Evolutionary conservation across 2,113 vertebrate genomes (phyloP).

Genomic region (Coryphaenoides rupestris): DNA sequence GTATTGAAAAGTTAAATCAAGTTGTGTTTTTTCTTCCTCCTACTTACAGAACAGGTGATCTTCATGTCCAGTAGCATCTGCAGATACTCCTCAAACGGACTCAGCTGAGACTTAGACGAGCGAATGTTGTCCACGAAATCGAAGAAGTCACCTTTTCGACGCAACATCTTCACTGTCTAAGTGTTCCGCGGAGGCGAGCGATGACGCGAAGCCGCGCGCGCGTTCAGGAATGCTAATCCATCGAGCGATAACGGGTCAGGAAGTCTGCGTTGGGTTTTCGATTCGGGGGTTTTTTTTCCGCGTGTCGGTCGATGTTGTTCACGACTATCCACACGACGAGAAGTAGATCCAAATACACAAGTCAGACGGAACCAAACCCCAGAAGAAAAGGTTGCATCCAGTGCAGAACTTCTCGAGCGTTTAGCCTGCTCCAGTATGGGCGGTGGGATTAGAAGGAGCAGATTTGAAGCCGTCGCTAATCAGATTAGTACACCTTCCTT

Average conservation of each 20-base stretch:
- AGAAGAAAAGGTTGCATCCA: conserved; percentile 13
- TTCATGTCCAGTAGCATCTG: conserved; percentile 66
- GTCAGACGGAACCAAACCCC: conserved; percentile 3
- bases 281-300: too few species aligned
- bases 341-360: too few species aligned
- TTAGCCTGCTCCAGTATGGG: conserved; percentile 1
- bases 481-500: conserved; percentile 57
- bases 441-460: conserved; percentile 43
- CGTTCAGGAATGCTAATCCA: conserved; percentile 26
- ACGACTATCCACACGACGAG: too few species aligned
- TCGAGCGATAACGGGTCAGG: not conserved
- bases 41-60: conserved; percentile 64
- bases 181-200: not conserved
- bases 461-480: conserved; percentile 55
- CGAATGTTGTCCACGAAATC: conserved; percentile 51
- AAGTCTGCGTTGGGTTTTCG: too few species aligned
- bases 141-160: conserved; percentile 61
- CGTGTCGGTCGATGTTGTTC: too few species aligned
- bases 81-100: conserved; percentile 58
- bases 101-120: conserved; percentile 23
- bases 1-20: too few species aligned
- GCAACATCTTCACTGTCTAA: conserved; percentile 49
- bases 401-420: conserved; percentile 6
- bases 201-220: not conserved
- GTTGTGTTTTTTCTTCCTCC: not conserved